Evolutionary conservation across 2,888 invertebrate species (phyloP).

Genomic region (Spodoptera picta): DNA sequence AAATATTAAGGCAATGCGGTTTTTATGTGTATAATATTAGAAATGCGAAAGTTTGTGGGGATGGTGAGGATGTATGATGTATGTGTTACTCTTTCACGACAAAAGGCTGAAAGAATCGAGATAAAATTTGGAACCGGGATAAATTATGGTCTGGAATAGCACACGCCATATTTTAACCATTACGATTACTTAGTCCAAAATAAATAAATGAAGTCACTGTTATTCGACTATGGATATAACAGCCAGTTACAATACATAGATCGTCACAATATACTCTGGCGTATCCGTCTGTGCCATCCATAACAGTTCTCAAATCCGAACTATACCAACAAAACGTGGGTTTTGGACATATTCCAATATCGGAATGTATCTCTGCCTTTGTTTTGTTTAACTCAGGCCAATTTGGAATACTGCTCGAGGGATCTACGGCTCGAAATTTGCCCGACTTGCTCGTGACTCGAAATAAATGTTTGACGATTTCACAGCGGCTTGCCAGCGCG

Average conservation of each 20-base stretch:
- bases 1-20: no score
- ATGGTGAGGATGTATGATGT: no score
- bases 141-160: no score
- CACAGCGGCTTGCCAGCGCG: constrained; percentile 24
- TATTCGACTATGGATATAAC: no score
- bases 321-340: constrained; percentile 34
- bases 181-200: no score
- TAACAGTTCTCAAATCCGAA: constrained; percentile 22
- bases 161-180: no score
- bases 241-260: constrained; percentile 12
- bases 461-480: constrained; percentile 40
- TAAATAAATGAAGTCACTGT: no score
- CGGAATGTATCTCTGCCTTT: constrained; percentile 38
- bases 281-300: constrained; percentile 21
- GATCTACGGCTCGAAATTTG: constrained; percentile 11
- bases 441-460: constrained; percentile 21
- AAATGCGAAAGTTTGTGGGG: no score
- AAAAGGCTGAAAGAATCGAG: no score
- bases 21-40: no score
- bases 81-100: no score
- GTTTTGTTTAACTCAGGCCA: constrained; percentile 56
- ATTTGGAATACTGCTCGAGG: constrained; percentile 35
- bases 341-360: constrained; percentile 57
- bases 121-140: no score
- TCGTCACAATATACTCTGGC: constrained; percentile 4